Base-by-base conservation (phyloP, 2,888 invertebrate genomes). In the Spatulosminthurus flaviceps region DNA sequence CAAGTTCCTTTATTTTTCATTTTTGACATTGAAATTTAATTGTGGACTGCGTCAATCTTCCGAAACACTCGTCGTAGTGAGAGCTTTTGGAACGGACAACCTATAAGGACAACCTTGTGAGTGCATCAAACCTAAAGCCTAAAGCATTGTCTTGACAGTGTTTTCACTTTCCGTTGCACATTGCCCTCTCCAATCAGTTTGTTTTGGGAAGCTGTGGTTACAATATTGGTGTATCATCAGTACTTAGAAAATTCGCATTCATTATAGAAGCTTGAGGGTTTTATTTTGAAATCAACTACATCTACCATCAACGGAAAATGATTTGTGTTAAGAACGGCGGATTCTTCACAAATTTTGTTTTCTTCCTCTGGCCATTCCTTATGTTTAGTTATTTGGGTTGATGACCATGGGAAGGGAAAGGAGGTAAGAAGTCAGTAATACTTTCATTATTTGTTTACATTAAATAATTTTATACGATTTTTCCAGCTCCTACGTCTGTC, bases 351-450 rank as follows among this genome's bases (percentile, higher is more conserved):
- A 71, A 24, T 19, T 19, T 78, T n/a, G 24, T 78, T 1, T 78
- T 78, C 64, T 71, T 78, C 43, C 21, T 78, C 19, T 78, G 78
- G 78, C 78, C 78, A 9, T 78, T 78, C 34, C 78, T 78, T 34
- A 70, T 78, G 71, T 78, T 78, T 42, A 78, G 77, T 22, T 77
- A 51, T 51, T 22, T 51, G 43, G 77, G 70, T 16, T 77, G 61
- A 70, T 21, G 13, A 34, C 34, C 34, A 22, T 22, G 11, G 26
- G 24, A 22, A 22, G 9, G 24, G 16, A 9, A 64, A 24, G 26
- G 4, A 26, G 13, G 64, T 26, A 64, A 21, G n/a, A n/a, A 26
- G 2, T 64, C 11, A 9, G 2, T 22, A 22, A 13, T 64, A 24
- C 16, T 26, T 64, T 24, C 1, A 26, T 64, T 64, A 19, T 21